phyloP scores from a whole-genome alignment of 2,888 invertebrate species.

The Aporophyla lueneburgensis region DNA sequence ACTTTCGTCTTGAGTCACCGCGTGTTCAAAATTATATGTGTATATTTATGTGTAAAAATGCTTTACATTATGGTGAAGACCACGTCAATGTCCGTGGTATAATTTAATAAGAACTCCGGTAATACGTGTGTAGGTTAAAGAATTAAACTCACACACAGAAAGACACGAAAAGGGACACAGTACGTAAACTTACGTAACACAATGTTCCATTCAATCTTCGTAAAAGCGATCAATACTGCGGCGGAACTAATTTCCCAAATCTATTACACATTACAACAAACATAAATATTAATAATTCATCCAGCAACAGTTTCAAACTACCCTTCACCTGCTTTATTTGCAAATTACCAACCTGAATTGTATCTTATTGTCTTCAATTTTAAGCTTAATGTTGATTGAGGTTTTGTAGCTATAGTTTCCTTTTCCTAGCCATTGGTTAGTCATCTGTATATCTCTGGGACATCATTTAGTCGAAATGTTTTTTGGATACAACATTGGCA shows the following conservation, averaged over 20 bases:
- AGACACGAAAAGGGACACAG: neutral
- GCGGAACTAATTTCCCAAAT: constrained; percentile 30
- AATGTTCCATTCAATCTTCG: constrained; percentile 17
- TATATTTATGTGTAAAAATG: too few relatives aligned
- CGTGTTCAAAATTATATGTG: too few relatives aligned
- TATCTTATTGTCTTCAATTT: neutral
- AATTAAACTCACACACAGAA: neutral
- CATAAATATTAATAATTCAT: constrained; percentile 56
- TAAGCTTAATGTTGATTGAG: constrained; percentile 40
- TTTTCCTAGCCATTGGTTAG: constrained; percentile 40
- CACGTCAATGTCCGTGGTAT: too few relatives aligned
- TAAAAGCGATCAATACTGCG: constrained; percentile 20
- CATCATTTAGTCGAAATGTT: constrained; percentile 60
- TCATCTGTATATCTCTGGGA: constrained; percentile 54
- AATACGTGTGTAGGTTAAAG: neutral
- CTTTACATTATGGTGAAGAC: neutral
- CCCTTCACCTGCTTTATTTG: constrained; percentile 39
- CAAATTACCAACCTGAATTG: constrained; percentile 3
- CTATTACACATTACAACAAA: constrained; percentile 23
- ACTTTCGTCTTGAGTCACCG: too few relatives aligned
- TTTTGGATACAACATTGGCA: constrained; percentile 52
- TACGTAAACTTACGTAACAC: too few relatives aligned
- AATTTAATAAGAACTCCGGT: neutral
- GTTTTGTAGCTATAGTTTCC: constrained; percentile 33
- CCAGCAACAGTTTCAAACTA: constrained; percentile 38